Base-by-base conservation (phyloP, 1,140 invertebrate species). In the Formica selysi region DNA sequence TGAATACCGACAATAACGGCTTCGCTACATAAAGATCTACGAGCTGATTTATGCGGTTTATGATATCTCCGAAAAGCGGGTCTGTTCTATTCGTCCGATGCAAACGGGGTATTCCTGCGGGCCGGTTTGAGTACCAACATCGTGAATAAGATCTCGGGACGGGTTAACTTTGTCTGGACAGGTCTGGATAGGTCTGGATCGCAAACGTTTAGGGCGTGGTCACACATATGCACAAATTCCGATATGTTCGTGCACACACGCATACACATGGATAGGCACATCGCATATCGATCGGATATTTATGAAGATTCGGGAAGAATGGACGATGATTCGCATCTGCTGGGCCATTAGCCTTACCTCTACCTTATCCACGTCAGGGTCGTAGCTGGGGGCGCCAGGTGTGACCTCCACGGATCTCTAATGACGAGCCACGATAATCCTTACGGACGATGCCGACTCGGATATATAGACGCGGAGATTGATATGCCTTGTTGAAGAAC, bases 241-340 rank as follows among this genome's bases (percentile, higher is more conserved):
- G 26, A 16, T 22, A 29, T 16, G 29, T 44, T 59, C 13, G 19
- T 4, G 41, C 38, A 19, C 19, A 36, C 41, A 51, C n/a, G 19
- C 11, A 36, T 10, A 41, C 11, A 76, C 22, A 6, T 26, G 65
- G 38, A 19, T 32, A 67, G 16, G 26, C 38, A 10, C 48, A 57
- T 78, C 76, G 36, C 26, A 80, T 79, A 90, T 87, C 86, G 86
- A 87, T 87, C 78, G 91, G 93, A 93, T 93, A 93, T 94, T 94
- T 93, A 93, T 93, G 91, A 93, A 94, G 93, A 94, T 94, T 94
- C 81, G 92, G 91, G 89, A 92, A 91, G 93, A 93, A 89, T 88
- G 93, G 87, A 86, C 86, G 91, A 91, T 92, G 92, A 94, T 94
- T 86, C 91, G 90, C 94, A 94, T 94, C 94, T 94, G 93, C 91